Evolutionary conservation across 2,113 vertebrate species (phyloP).

Genomic region (Sula dactylatra): DNA sequence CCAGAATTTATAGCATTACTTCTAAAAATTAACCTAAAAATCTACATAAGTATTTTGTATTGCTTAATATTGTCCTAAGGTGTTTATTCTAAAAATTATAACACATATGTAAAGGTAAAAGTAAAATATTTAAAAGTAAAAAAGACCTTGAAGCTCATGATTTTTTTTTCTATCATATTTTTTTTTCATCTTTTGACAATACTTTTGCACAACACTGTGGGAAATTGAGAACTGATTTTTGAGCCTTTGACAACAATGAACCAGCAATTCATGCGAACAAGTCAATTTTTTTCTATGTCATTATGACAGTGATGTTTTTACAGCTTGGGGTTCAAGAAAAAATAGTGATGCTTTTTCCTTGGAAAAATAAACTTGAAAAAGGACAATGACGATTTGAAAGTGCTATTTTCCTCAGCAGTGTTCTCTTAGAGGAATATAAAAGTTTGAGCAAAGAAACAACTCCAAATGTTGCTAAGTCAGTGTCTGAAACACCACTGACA

Average conservation of each 20-base stretch:
- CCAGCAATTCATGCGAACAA: not conserved
- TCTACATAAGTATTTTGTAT: not conserved
- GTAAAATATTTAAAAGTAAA: not conserved
- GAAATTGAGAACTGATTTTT: not conserved
- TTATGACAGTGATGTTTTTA: not conserved
- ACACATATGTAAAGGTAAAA: not conserved
- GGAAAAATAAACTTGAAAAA: not conserved
- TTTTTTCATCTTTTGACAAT: not conserved
- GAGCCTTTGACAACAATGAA: not conserved
- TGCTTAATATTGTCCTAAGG: not conserved
- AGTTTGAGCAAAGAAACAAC: not conserved
- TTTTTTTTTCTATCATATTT: not conserved
- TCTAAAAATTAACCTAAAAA: not conserved
- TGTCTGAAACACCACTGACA: not conserved
- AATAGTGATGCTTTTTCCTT: not conserved
- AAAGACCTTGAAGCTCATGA: not conserved
- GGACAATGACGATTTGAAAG: not conserved
- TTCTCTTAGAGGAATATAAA: not conserved
- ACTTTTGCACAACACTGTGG: not conserved
- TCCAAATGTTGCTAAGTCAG: not conserved
- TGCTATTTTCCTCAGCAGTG: not conserved
- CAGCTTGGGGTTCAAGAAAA: not conserved
- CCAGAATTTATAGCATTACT: not conserved
- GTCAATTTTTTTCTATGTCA: not conserved
- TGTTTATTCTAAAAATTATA: not conserved